Evolutionary conservation across 1,140 invertebrate species (phyloP).

Genomic region (Drosophila sechellia): DNA sequence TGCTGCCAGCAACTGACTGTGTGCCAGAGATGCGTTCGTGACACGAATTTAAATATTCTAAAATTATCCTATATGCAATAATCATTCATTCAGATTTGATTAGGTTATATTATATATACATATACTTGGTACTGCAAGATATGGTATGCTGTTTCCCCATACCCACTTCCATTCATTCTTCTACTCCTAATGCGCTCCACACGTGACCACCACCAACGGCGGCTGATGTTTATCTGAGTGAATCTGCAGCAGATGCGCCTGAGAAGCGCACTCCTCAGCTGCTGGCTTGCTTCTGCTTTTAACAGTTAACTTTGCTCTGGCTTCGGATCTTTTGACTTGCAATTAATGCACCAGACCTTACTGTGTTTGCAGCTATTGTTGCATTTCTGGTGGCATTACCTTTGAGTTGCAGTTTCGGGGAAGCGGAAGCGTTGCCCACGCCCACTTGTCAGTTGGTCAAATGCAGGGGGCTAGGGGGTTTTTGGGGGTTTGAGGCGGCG

Average conservation of each 20-base stretch:
- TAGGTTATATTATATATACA: not conserved
- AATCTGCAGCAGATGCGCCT: constrained; percentile 41
- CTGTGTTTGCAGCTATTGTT: constrained; percentile 32
- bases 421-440: constrained; percentile 76
- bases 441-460: constrained; percentile 71
- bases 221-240: constrained; percentile 38
- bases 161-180: no score
- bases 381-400: constrained; percentile 3
- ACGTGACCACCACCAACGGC: constrained; percentile 9
- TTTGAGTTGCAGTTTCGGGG: constrained; percentile 55
- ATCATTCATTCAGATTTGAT: not conserved
- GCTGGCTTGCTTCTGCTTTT: constrained; percentile 31
- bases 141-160: no score
- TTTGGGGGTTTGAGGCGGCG: not conserved
- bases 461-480: not conserved
- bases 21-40: constrained; percentile 14
- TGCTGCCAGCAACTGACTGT: constrained; percentile 33
- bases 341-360: constrained; percentile 64
- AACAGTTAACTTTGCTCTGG: constrained; percentile 52
- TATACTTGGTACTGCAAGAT: no score
- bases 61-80: no score
- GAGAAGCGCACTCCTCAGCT: constrained; percentile 33
- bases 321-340: constrained; percentile 54
- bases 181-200: not conserved
- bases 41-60: constrained; percentile 6